Conservation (phyloP, 2,113 vertebrate genomes). For the Boulengeromyrus knoepffleri region DNA sequence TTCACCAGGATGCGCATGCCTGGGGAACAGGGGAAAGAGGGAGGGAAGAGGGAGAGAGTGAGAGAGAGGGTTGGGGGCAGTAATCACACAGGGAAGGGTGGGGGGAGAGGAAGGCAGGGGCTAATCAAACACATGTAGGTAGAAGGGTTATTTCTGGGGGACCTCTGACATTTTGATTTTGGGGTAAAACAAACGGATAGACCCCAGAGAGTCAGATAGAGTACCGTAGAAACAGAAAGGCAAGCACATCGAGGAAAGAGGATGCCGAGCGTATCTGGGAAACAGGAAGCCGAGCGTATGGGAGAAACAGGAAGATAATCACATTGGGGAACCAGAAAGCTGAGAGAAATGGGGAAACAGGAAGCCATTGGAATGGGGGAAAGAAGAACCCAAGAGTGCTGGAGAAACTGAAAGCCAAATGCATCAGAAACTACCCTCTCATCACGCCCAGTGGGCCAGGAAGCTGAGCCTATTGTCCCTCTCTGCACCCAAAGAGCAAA, state of each 20-base stretch:
- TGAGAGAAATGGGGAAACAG: neutral
- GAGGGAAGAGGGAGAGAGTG: neutral
- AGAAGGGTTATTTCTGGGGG: neutral
- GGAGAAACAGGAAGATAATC: neutral
- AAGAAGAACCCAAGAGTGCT: neutral
- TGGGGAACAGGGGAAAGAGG: slow-evolving; percentile 38
- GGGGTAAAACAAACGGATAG: neutral
- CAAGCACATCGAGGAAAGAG: neutral
- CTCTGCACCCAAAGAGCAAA: neutral
- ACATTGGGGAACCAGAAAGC: neutral
- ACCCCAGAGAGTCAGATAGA: neutral
- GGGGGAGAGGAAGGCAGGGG: neutral
- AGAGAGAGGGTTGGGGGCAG: neutral
- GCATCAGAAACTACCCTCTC: neutral
- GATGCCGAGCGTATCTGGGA: neutral
- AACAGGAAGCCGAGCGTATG: neutral
- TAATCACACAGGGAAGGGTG: neutral
- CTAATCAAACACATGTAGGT: neutral
- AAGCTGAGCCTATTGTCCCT: neutral
- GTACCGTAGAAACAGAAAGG: neutral
- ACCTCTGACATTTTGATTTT: neutral
- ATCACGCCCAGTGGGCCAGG: neutral
- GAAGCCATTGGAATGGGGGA: neutral
- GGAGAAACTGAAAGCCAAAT: neutral
- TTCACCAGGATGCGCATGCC: slow-evolving; percentile 98